Evolutionary conservation across 2,888 invertebrate species (phyloP), one percentile per base, ranked within the genome.

Genomic region (Mantis religiosa): DNA sequence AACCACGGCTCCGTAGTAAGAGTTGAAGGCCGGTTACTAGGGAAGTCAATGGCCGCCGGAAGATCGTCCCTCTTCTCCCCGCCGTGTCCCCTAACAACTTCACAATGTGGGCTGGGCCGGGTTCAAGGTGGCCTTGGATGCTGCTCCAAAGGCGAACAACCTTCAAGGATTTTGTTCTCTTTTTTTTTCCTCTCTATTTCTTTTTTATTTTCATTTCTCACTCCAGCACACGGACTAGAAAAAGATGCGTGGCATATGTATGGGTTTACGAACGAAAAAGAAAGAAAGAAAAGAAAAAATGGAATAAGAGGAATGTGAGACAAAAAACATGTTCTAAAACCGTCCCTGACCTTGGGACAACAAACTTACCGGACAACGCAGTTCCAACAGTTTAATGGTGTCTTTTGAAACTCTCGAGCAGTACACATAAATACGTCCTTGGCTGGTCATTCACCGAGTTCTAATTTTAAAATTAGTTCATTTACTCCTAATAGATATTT

Each of bases 101-200:
- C 27, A 82, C 82, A 82, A 85, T 82, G 85, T 88, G 88, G 87
- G 89, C n/a, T 85, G 88, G 71, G 89, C 86, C 71, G 47, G 54
- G 89, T 89, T 86, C 82, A 89, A 87, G 82, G 89, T 87, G 89
- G 86, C 89, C 89, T 89, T 87, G 88, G 41, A 89, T 89, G 88
- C 92, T 90, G 85, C 91, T 91, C 91, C 91, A 91, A 91, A 90
- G 85, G 89, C 90, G 91, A 90, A 90, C 91, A 91, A 91, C 91
- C 91, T 90, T 90, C 91, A 91, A 90, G 91, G 91, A n/a, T 87
- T 82, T 86, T 20, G 47, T 71, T 15, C 54, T 54, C n/a, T n/a
- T 54, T 91, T 90, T 84, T 30, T 41, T 87, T 47, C 47, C 3
- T 90, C 90, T 85, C 89, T 89, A 88, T 85, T 88, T 28, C 82